Percentiles rank a stretch among this genome's conserved stretches.
These are phyloP conservation scores for Deilephila elpenor DNA, from an alignment of 2,888 invertebrate genomes.

Conservation along the genomic window DNA sequence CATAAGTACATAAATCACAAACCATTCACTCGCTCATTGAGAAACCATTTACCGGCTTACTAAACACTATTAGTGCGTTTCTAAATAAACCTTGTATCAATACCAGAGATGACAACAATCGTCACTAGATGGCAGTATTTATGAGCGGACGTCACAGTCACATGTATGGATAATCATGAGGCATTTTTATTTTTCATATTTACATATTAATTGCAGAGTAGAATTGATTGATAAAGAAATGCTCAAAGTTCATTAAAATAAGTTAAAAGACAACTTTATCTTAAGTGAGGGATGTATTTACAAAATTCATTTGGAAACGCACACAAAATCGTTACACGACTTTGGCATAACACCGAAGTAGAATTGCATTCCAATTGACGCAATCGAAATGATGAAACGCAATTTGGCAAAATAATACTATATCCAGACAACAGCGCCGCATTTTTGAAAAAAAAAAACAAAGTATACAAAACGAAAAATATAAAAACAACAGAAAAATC, in stretches of 20 bases:
- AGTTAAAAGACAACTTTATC: too few species aligned
- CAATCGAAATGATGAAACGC: constrained; percentile 59
- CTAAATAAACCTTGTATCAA: constrained; percentile 9
- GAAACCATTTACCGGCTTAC: constrained; percentile 36
- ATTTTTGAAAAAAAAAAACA: constrained; percentile 44
- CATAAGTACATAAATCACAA: constrained; percentile 79
- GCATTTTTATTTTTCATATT: too few species aligned
- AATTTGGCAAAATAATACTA: constrained; percentile 62
- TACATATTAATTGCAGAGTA: too few species aligned
- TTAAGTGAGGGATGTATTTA: not conserved
- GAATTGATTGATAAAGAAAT: too few species aligned
- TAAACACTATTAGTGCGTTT: constrained; percentile 19
- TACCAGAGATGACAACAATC: not conserved
- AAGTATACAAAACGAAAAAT: constrained; percentile 51
- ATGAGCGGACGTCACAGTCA: too few species aligned
- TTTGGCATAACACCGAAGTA: constrained; percentile 49
- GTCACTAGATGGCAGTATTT: constrained; percentile 10
- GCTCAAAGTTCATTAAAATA: too few species aligned
- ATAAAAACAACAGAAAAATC: constrained; percentile 65
- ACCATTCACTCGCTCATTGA: constrained; percentile 52
- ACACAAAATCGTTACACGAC: constrained; percentile 39
- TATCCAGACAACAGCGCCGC: constrained; percentile 44
- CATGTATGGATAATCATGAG: too few species aligned
- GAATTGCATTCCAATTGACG: constrained; percentile 38
- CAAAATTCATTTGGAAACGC: constrained; percentile 29